Evolutionary conservation across 92 coral and sea anemone species (phyloP).

Genomic region (Zoanthus sansibaricus): DNA sequence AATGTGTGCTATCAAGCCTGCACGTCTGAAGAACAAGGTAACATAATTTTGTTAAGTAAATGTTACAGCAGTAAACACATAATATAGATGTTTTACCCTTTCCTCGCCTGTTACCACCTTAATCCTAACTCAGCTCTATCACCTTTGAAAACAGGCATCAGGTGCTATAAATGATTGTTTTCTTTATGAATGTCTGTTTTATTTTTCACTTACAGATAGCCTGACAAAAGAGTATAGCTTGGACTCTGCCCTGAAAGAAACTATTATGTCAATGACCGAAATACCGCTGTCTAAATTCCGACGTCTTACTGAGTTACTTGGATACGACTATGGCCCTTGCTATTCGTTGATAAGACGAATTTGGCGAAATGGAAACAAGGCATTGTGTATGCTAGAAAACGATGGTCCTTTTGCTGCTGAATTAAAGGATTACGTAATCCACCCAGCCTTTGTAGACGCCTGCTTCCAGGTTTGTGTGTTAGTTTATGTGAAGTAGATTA

Average conservation of each 20-base stretch:
- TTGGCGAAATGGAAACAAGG: slow-evolving; percentile 75
- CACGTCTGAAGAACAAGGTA: too few species aligned
- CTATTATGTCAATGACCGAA: slow-evolving; percentile 57
- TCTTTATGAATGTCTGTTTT: too few species aligned
- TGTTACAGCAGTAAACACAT: too few species aligned
- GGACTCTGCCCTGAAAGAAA: slow-evolving; percentile 44
- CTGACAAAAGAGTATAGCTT: background rate
- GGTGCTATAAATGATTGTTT: too few species aligned
- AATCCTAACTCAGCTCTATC: too few species aligned
- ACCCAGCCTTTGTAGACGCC: slow-evolving; percentile 90
- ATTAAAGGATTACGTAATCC: slow-evolving; percentile 71
- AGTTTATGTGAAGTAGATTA: too few species aligned
- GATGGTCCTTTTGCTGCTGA: slow-evolving; percentile 50
- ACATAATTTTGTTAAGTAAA: too few species aligned
- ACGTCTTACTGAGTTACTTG: slow-evolving; percentile 59
- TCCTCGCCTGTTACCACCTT: too few species aligned
- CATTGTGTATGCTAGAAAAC: slow-evolving; percentile 69
- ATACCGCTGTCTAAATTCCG: slow-evolving; percentile 69
- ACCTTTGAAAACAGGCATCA: too few species aligned
- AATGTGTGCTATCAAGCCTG: background rate
- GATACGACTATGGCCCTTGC: slow-evolving; percentile 83
- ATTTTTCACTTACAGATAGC: slow-evolving; percentile 20
- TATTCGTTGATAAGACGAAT: slow-evolving; percentile 73
- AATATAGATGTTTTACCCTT: too few species aligned
- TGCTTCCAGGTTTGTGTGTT: slow-evolving; percentile 83